phyloP scores from a whole-genome alignment of 2,888 invertebrate species.

The Zhuqinia jingwanae region DNA sequence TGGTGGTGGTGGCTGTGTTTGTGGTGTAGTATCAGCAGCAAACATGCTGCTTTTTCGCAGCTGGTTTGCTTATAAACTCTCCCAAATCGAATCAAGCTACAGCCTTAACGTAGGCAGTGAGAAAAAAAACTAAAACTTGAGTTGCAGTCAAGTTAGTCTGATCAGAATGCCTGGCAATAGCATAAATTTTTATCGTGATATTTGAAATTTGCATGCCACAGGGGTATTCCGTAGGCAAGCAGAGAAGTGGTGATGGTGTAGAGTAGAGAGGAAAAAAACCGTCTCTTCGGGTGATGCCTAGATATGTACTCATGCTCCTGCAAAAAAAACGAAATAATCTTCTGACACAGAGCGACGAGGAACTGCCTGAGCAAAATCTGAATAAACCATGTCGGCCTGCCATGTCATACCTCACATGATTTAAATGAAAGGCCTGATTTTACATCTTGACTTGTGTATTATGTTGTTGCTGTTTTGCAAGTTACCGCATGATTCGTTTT shows the following conservation, averaged over 20 bases:
- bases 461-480: neutral
- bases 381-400: conserved; percentile 49
- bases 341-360: conserved; percentile 42
- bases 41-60: conserved; percentile 48
- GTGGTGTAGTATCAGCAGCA: conserved; percentile 30
- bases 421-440: conserved; percentile 44
- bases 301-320: conserved; percentile 2
- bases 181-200: conserved; percentile 55
- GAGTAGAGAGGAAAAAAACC: neutral
- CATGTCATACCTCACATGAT: neutral
- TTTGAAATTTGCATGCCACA: conserved; percentile 63
- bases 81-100: conserved; percentile 2
- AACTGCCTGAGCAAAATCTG: conserved; percentile 53
- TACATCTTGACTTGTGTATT: neutral
- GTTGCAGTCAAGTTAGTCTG: conserved; percentile 14
- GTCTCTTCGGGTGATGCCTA: neutral
- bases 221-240: conserved; percentile 41
- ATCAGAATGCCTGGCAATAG: conserved; percentile 36
- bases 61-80: conserved; percentile 29
- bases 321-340: conserved; percentile 28
- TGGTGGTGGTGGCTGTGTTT: neutral
- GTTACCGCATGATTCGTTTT: conserved; percentile 6
- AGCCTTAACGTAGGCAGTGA: neutral
- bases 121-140: too few species aligned
- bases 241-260: neutral